Evolutionary conservation across 2,888 invertebrate species (phyloP).

Genomic region (Chaetogeoica ovagalla): DNA sequence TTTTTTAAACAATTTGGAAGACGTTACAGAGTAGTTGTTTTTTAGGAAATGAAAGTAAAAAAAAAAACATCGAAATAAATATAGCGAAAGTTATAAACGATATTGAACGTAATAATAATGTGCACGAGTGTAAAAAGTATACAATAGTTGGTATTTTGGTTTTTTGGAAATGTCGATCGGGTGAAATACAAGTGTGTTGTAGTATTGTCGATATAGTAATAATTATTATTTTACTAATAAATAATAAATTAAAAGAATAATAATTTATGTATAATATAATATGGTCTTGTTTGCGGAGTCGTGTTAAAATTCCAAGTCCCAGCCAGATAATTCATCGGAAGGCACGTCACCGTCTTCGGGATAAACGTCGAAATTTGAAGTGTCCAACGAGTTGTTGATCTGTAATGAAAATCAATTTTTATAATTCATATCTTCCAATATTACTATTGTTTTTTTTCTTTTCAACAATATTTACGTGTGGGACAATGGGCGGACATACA

Average conservation of each 20-base stretch:
- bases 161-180: not conserved
- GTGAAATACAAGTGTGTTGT: not conserved
- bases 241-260: no score
- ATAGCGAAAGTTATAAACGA: not conserved
- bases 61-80: not conserved
- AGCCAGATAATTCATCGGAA: slow-evolving; percentile 70
- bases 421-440: no score
- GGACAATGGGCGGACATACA: slow-evolving; percentile 64
- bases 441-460: not conserved
- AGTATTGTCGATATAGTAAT: not conserved
- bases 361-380: slow-evolving; percentile 71
- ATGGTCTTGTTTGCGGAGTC: not conserved
- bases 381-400: slow-evolving; percentile 69
- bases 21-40: not conserved
- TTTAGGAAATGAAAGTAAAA: not conserved
- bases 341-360: slow-evolving; percentile 69
- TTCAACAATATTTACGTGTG: slow-evolving; percentile 59
- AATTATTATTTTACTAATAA: not conserved
- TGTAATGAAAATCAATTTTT: slow-evolving; percentile 55
- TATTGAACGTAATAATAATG: not conserved
- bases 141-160: not conserved
- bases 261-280: no score
- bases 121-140: not conserved
- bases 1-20: slow-evolving; percentile 20
- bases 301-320: slow-evolving; percentile 71